Evolutionary conservation across 2,797 vertebrate species (phyloP).

Genomic region (Diceros bicornis): DNA sequence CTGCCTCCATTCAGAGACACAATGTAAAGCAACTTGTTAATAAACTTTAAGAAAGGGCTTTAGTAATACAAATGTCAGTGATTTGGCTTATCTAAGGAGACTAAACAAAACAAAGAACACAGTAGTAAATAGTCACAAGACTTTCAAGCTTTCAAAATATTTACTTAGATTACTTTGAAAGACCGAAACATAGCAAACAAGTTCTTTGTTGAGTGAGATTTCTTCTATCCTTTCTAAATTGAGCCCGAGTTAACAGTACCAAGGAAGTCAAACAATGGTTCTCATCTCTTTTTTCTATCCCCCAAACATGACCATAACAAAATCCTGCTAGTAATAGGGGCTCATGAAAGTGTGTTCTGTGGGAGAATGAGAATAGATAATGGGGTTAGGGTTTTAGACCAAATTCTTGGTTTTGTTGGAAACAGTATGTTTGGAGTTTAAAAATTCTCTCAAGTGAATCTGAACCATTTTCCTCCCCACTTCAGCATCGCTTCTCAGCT

Average conservation of each 20-base stretch:
- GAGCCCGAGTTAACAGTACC: constrained; percentile 30
- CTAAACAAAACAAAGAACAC: constrained; percentile 27
- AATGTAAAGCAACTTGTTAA: background rate
- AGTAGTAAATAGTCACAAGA: constrained; percentile 44
- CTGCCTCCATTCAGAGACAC: background rate
- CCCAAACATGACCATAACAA: background rate
- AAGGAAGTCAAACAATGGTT: background rate
- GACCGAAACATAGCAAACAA: background rate
- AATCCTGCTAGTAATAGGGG: background rate
- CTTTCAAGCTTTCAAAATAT: constrained; percentile 51
- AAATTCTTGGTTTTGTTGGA: background rate
- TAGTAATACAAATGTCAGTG: background rate
- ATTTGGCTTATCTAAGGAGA: background rate
- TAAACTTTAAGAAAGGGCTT: background rate
- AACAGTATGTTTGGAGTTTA: background rate
- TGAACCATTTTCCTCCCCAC: background rate
- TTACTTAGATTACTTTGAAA: constrained; percentile 51
- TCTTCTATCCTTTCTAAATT: constrained; percentile 54
- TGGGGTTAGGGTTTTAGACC: background rate
- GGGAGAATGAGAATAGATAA: background rate
- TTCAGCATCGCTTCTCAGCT: background rate
- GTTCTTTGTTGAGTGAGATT: constrained; percentile 12
- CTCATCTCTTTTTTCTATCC: background rate
- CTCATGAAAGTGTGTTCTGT: background rate
- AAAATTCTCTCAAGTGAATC: background rate